A percentile compares a stretch with the other conserved stretches of the same genome.
These are phyloP conservation scores for Euwallacea fornicatus DNA, from an alignment of 1,140 invertebrate species.

Conservation along the genomic window DNA sequence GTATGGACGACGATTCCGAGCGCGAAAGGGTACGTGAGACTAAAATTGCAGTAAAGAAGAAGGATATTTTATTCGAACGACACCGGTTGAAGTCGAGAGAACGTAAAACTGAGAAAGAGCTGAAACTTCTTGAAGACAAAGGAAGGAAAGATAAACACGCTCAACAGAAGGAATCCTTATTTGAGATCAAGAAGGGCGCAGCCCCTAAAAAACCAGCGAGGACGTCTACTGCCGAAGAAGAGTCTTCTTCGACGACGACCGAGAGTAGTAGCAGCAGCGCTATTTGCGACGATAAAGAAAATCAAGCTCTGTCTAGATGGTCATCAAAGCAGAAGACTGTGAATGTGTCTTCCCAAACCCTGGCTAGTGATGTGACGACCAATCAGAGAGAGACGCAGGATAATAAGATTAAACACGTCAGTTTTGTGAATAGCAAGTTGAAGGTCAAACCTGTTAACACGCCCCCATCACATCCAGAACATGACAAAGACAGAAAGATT, in stretches of 20 bases:
- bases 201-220: slow-evolving; percentile 37
- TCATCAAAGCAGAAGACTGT: slow-evolving; percentile 15
- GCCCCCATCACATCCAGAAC: background rate
- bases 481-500: slow-evolving; percentile 27
- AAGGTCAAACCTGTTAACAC: slow-evolving; percentile 19
- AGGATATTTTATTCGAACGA: slow-evolving; percentile 35
- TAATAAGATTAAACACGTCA: slow-evolving; percentile 53
- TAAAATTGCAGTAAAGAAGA: slow-evolving; percentile 27
- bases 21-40: slow-evolving; percentile 19
- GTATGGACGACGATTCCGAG: slow-evolving; percentile 21
- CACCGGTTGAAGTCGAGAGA: slow-evolving; percentile 37
- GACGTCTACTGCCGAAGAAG: slow-evolving; percentile 60
- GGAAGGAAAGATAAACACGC: slow-evolving; percentile 43
- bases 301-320: slow-evolving; percentile 39
- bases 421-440: slow-evolving; percentile 51
- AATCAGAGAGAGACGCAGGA: slow-evolving; percentile 31
- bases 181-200: slow-evolving; percentile 11
- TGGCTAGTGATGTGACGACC: background rate
- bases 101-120: slow-evolving; percentile 39
- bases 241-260: slow-evolving; percentile 73
- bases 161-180: slow-evolving; percentile 23
- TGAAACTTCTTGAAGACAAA: slow-evolving; percentile 39
- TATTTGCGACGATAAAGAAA: slow-evolving; percentile 50
- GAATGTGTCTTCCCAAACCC: slow-evolving; percentile 18
- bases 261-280: slow-evolving; percentile 60